Base-by-base conservation (phyloP, 2,797 vertebrate species). In the Microtus obscurus region DNA sequence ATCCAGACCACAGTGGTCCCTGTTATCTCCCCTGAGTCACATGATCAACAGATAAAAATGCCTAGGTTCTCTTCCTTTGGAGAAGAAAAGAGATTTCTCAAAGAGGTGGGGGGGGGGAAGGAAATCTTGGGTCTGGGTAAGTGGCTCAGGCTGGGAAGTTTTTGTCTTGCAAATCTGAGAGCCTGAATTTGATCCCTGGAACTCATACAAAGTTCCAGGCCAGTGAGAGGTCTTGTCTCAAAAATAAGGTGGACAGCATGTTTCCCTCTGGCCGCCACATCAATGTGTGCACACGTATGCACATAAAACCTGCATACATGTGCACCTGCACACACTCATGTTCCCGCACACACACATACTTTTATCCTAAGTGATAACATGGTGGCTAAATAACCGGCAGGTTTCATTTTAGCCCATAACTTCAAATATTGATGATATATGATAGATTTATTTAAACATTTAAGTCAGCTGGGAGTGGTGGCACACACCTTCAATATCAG, bases 291-390 rank as follows among this genome's bases (percentile, higher is more conserved):
- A 43, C 10, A 11, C 25, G 19, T 25, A 83, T 34, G 21, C 5
- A 25, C 43, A 25, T 13, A 25, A 37, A 37, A 61, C 12, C 56
- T 8, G 61, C 40, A 83, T 11, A 31, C 27, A 21, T 45, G 29
- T 65, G 17, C 34, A 83, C 40, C 14, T n/a, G 13, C 34, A 25
- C 37, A 43, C 63, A n/a, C 31, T 2, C 34, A n/a, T 1, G 6
- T 6, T 14, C 63, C 23, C 31, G 1, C 29, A 45, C 17, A 45
- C 5, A 10, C 37, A 65, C 16, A 81, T 31, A 78, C 86, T 37
- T 51, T 48, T 93, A 90, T 96, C 40, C 73, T 80, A 85, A 78
- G 17, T 94, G 21, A 71, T 87, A 93, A 89, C 69, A 95, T n/a
- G 79, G 27, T 53, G 40, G 56, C 27, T 48, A 48, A 56, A 34